Evolutionary conservation across 2,888 invertebrate species (phyloP).

Genomic region (Steinernema hermaphroditum): DNA sequence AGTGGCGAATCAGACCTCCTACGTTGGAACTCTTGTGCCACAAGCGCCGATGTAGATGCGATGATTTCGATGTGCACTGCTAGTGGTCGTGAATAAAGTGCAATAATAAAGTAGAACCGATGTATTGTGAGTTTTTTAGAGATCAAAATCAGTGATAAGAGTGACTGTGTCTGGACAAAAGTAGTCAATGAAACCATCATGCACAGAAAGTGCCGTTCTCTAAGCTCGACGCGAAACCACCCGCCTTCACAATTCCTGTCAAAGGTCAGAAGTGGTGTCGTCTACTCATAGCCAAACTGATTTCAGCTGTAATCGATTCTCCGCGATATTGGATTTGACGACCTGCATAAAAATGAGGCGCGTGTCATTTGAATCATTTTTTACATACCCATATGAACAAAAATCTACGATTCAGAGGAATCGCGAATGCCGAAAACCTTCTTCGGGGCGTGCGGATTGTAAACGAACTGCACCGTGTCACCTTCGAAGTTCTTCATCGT

Average conservation of each 20-base stretch:
- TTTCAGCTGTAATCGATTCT: too few relatives aligned
- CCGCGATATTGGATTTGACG: too few relatives aligned
- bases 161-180: too few relatives aligned
- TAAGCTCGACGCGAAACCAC: too few relatives aligned
- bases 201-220: too few relatives aligned
- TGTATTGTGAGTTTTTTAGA: background rate
- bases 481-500: constrained; percentile 32
- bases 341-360: too few relatives aligned
- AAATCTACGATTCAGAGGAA: background rate
- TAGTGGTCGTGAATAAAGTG: too few relatives aligned
- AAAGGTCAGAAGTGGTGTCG: too few relatives aligned
- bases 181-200: too few relatives aligned
- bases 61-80: too few relatives aligned
- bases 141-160: background rate
- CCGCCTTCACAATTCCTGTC: too few relatives aligned
- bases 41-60: background rate
- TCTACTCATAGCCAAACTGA: too few relatives aligned
- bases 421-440: constrained; percentile 5
- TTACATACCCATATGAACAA: background rate
- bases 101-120: background rate
- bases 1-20: constrained; percentile 11
- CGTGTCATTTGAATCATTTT: background rate
- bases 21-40: constrained; percentile 2
- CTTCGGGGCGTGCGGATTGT: constrained; percentile 32
- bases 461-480: constrained; percentile 30